Base-by-base conservation (phyloP, 2,797 vertebrate species). In the Ctenochaetus hawaiiensis region DNA sequence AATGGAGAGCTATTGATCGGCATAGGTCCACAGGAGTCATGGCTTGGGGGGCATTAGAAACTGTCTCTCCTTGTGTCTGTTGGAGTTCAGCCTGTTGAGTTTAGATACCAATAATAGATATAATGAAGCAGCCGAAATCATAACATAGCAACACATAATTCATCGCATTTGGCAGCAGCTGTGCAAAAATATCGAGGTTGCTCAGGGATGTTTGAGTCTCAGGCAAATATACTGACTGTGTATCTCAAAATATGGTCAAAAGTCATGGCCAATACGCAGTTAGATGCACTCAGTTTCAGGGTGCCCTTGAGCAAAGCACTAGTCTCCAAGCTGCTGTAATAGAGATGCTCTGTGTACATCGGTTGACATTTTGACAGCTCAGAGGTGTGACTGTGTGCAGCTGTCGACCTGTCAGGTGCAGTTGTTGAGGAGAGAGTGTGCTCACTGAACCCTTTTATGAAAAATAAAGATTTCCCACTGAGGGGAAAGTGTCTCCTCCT, bases 1-100 rank as follows among this genome's bases (percentile, higher is more conserved):
- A 94, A 95, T 91, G 91, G 93, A 94, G 94, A 93, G 87, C 75
- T 94, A 94, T 94, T 89, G 94, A 94, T 94, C 89, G 85, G 73
- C 84, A 77, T 67, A 77, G 89, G 91, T 89, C 84, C 83, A 76
- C 87, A 81, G 81, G 82, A 87, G 85, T 86, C 85, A 68, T 39
- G 86, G 88, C 82, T 34, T 82, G 84, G 65, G 81, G 77, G 69
- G 76, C 81, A 85, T 81, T 80, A 89, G 83, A 90, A 64, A 72
- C 82, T 67, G 83, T 67, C 75, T 87, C 68, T 82, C 64, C 77
- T 74, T 51, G 71, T 83, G 72, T 84, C 84, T 83, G 68, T 64
- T 22, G 39, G 65, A 64, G 57, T 77, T 84, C 67, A 84, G 84
- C 87, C 83, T 91, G 87, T 91, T 89, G 90, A 90, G 77, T 60